These are phyloP conservation scores for Taenioides sp. DNA, from an alignment of 2,797 vertebrate genomes.

Conservation along the genomic window DNA sequence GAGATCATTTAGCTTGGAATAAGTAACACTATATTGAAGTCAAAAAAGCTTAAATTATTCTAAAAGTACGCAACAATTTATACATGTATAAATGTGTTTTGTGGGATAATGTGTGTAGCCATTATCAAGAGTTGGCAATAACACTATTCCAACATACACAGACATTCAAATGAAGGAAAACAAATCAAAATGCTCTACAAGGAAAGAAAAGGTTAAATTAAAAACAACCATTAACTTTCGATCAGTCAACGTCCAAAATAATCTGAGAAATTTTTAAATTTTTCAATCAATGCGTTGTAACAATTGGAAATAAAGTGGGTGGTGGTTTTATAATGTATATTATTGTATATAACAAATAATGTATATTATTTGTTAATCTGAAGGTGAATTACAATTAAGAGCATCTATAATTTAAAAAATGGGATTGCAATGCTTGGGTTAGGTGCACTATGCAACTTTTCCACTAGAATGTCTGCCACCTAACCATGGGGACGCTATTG, in stretches of 20 bases:
- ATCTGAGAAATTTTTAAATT: background rate
- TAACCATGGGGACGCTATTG: background rate
- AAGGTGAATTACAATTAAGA: background rate
- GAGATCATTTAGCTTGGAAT: too few relatives aligned
- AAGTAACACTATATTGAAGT: too few relatives aligned
- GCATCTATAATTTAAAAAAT: background rate
- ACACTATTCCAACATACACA: background rate
- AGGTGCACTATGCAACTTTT: background rate
- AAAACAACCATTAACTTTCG: background rate
- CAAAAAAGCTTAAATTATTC: too few relatives aligned
- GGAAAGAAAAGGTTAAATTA: background rate
- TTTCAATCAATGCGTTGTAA: too few relatives aligned
- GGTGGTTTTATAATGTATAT: too few relatives aligned
- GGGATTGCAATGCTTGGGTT: background rate
- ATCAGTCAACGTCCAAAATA: background rate
- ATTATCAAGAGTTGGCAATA: constrained; percentile 1
- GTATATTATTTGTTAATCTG: too few relatives aligned
- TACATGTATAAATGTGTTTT: too few relatives aligned
- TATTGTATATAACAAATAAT: too few relatives aligned
- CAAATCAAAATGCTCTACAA: constrained; percentile 27
- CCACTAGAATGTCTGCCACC: too few relatives aligned
- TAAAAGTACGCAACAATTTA: too few relatives aligned
- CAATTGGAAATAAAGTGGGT: too few relatives aligned
- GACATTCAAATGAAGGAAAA: background rate
- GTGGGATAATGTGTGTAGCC: background rate